Conservation (phyloP, 2,888 invertebrate genomes). For the Odontocerum albicorne region DNA sequence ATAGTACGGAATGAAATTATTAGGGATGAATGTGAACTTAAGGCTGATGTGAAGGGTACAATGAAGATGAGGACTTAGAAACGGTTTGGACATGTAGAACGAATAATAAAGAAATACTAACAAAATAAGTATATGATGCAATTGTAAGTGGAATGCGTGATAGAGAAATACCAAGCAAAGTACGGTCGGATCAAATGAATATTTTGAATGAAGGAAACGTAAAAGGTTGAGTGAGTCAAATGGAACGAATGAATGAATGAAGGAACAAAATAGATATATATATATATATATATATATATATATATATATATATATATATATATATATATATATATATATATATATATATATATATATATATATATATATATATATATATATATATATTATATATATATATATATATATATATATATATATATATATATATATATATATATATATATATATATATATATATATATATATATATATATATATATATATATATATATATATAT, state of each 20-base stretch:
- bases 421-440: neutral
- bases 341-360: neutral
- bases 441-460: neutral
- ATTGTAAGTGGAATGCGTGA: too few relatives aligned
- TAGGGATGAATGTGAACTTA: too few relatives aligned
- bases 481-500: neutral
- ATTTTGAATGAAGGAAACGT: too few relatives aligned
- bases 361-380: neutral
- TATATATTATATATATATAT: neutral
- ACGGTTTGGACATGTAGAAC: too few relatives aligned
- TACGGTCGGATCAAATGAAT: too few relatives aligned
- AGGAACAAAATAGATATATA: neutral
- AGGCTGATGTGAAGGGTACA: too few relatives aligned
- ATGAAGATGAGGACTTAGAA: too few relatives aligned
- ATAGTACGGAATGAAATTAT: too few relatives aligned
- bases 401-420: neutral
- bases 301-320: neutral
- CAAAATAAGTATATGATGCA: too few relatives aligned
- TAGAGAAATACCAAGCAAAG: too few relatives aligned
- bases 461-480: neutral
- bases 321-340: neutral
- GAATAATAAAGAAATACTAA: too few relatives aligned
- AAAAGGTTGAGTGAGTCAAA: too few relatives aligned
- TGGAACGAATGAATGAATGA: neutral
- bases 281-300: neutral